These are phyloP conservation scores for Ips typographus DNA, from an alignment of 1,140 invertebrate species.

Conservation along the genomic window DNA sequence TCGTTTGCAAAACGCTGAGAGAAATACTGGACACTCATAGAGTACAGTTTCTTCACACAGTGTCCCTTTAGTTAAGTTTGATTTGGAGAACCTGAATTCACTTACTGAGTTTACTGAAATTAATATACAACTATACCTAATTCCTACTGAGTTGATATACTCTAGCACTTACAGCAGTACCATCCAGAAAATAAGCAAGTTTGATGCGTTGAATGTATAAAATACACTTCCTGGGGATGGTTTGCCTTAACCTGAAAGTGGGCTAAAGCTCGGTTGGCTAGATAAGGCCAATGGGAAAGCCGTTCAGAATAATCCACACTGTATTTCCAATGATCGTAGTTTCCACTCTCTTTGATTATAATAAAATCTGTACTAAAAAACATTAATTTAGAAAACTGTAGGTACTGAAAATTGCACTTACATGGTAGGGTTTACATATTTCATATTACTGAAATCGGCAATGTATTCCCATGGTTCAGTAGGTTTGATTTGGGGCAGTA, in stretches of 20 bases:
- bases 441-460: constrained; percentile 73
- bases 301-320: constrained; percentile 66
- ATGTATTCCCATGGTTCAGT: constrained; percentile 70
- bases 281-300: constrained; percentile 63
- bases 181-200: constrained; percentile 63
- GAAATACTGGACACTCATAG: constrained; percentile 64
- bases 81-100: constrained; percentile 58
- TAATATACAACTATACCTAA: not conserved
- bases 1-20: constrained; percentile 58
- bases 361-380: constrained; percentile 61
- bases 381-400: not conserved
- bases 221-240: constrained; percentile 51
- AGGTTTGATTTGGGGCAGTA: constrained; percentile 55
- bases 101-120: constrained; percentile 59
- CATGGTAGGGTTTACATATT: constrained; percentile 71
- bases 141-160: not conserved
- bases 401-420: constrained; percentile 51
- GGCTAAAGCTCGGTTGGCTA: constrained; percentile 59
- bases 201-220: constrained; percentile 63
- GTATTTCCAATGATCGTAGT: constrained; percentile 71
- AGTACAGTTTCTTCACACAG: constrained; percentile 60
- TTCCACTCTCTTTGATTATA: constrained; percentile 63
- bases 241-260: constrained; percentile 61
- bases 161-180: constrained; percentile 60
- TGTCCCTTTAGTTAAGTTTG: constrained; percentile 52